phyloP scores from a whole-genome alignment of 2,113 vertebrate species.

The Symphodus melops region DNA sequence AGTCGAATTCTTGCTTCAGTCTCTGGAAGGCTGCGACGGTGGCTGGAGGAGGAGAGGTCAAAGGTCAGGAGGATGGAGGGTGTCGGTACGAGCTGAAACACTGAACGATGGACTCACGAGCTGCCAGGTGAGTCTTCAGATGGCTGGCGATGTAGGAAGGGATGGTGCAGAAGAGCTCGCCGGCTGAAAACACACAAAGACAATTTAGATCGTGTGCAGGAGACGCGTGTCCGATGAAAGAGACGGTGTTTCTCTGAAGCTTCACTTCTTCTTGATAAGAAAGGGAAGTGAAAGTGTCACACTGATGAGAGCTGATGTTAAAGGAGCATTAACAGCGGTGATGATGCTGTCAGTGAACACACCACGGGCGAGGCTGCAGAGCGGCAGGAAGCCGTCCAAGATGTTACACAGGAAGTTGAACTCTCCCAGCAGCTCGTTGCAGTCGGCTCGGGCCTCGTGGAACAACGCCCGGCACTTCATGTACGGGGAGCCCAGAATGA shows the following conservation, averaged over 20 bases:
- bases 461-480: slow-evolving; percentile 84
- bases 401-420: slow-evolving; percentile 85
- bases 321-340: too few relatives aligned
- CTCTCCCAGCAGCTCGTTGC: slow-evolving; percentile 72
- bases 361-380: slow-evolving; percentile 84
- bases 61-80: accelerated
- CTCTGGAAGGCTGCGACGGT: slow-evolving; percentile 74
- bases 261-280: too few relatives aligned
- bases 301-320: too few relatives aligned
- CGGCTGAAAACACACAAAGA: slow-evolving; percentile 69
- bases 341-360: slow-evolving; percentile 39
- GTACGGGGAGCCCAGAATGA: slow-evolving; percentile 83
- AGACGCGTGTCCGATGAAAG: too few relatives aligned
- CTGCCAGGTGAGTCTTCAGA: slow-evolving; percentile 63
- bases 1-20: slow-evolving; percentile 88
- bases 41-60: slow-evolving; percentile 71
- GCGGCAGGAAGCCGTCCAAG: slow-evolving; percentile 78
- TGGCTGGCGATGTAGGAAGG: slow-evolving; percentile 85
- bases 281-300: too few relatives aligned
- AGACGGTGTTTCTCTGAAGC: too few relatives aligned
- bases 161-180: slow-evolving; percentile 85
- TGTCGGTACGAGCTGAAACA: neutral
- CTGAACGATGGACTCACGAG: slow-evolving; percentile 80
- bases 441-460: slow-evolving; percentile 74
- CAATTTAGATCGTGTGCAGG: neutral